phyloP scores from a whole-genome alignment of 2,113 vertebrate species.

The Tor tambroides region DNA sequence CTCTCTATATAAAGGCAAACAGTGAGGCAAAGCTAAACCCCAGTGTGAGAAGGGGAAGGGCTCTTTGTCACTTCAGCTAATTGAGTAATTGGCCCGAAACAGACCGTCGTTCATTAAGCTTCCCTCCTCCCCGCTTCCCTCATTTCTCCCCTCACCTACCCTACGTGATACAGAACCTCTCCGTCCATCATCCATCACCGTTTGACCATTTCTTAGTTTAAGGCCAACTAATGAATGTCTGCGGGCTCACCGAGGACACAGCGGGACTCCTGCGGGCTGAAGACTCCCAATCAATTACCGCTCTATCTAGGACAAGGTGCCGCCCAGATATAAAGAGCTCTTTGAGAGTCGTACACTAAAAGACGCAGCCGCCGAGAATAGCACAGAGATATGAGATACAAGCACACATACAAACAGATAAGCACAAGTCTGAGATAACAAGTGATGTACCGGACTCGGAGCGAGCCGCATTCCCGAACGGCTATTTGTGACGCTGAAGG shows the following conservation, averaged over 20 bases:
- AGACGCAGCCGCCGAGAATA: not conserved
- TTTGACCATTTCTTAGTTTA: conserved; percentile 59
- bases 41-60: conserved; percentile 30
- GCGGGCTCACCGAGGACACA: conserved; percentile 61
- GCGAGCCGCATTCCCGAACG: not conserved
- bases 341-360: not conserved
- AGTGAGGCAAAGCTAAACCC: conserved; percentile 28
- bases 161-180: conserved; percentile 46
- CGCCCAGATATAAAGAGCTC: conserved; percentile 9
- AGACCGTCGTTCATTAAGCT: conserved; percentile 44
- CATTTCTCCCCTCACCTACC: not conserved
- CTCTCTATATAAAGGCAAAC: not conserved
- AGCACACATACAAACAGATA: conserved; percentile 13
- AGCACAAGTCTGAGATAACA: conserved; percentile 12
- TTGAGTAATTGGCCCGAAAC: conserved; percentile 59
- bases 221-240: conserved; percentile 63
- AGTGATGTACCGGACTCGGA: not conserved
- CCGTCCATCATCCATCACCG: conserved; percentile 62
- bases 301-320: conserved; percentile 60
- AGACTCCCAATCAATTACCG: conserved; percentile 66
- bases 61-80: conserved; percentile 56
- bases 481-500: conserved; percentile 14
- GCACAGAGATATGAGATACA: not conserved
- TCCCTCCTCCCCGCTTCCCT: conserved; percentile 19
- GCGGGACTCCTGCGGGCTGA: conserved; percentile 57